These are phyloP conservation scores for Alcedo atthis DNA, from an alignment of 2,797 vertebrate genomes.

Conservation along the genomic window DNA sequence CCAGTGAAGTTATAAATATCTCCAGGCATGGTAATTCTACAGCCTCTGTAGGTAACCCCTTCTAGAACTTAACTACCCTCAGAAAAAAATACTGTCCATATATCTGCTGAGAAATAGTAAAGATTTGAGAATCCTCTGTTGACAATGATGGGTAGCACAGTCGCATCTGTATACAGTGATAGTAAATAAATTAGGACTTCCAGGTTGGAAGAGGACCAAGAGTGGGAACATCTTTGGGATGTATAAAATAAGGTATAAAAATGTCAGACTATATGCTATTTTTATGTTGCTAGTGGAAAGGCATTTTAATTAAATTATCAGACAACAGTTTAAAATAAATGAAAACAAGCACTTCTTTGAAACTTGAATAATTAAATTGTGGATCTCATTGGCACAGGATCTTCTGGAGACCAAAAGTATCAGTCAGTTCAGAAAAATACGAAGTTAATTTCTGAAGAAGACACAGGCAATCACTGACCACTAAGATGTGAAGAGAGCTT, in stretches of 20 bases:
- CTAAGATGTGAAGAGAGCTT: not conserved
- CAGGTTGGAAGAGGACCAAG: not conserved
- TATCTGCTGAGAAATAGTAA: not conserved
- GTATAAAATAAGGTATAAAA: constrained; percentile 23
- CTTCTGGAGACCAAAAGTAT: not conserved
- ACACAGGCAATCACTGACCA: not conserved
- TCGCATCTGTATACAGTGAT: not conserved
- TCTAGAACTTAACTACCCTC: not conserved
- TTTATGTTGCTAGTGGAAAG: not conserved
- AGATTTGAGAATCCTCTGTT: not conserved
- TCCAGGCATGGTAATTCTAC: not conserved
- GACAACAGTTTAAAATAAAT: not conserved
- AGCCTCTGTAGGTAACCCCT: not conserved
- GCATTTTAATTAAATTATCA: not conserved
- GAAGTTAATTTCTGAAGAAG: not conserved
- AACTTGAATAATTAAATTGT: not conserved
- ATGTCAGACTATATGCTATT: not conserved
- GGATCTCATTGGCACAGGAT: not conserved
- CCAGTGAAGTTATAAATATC: not conserved
- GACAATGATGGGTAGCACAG: not conserved
- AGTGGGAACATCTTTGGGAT: not conserved
- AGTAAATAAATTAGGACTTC: not conserved
- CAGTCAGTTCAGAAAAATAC: not conserved
- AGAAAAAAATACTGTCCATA: not conserved
- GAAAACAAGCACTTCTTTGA: constrained; percentile 14